Conservation (phyloP, 2,888 invertebrate genomes). For the Oxyscelio sp. region DNA sequence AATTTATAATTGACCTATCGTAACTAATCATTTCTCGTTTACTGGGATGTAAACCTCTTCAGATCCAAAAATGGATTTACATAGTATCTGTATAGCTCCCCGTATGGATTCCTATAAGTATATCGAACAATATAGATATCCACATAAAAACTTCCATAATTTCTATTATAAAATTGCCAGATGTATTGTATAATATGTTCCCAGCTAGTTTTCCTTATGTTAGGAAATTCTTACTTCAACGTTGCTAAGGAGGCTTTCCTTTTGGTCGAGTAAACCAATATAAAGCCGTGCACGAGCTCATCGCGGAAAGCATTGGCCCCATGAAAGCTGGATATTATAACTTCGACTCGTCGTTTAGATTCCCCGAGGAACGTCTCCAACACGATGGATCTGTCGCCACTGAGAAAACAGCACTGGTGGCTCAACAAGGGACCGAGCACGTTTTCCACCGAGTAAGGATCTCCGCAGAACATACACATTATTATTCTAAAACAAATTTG, state of each 20-base stretch:
- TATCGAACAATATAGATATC: too few species aligned
- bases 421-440: slow-evolving; percentile 95
- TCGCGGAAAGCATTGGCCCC: slow-evolving; percentile 97
- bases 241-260: slow-evolving; percentile 98
- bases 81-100: too few species aligned
- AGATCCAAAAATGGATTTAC: too few species aligned
- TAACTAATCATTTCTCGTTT: too few species aligned
- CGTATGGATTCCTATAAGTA: too few species aligned
- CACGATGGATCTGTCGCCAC: slow-evolving; percentile 95
- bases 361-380: slow-evolving; percentile 97
- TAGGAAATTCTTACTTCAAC: slow-evolving; percentile 94
- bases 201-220: too few species aligned
- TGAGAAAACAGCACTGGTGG: slow-evolving; percentile 95
- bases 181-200: too few species aligned
- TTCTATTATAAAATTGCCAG: too few species aligned
- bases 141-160: too few species aligned
- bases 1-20: too few species aligned
- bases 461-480: slow-evolving; percentile 99
- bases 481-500: slow-evolving; percentile 94
- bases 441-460: slow-evolving; percentile 96
- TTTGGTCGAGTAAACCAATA: slow-evolving; percentile 98
- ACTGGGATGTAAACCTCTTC: too few species aligned
- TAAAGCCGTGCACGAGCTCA: slow-evolving; percentile 97
- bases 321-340: slow-evolving; percentile 98
- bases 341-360: slow-evolving; percentile 95